These are phyloP conservation scores for Hepsetus odoe DNA, from an alignment of 2,113 vertebrate genomes.

Conservation along the genomic window DNA sequence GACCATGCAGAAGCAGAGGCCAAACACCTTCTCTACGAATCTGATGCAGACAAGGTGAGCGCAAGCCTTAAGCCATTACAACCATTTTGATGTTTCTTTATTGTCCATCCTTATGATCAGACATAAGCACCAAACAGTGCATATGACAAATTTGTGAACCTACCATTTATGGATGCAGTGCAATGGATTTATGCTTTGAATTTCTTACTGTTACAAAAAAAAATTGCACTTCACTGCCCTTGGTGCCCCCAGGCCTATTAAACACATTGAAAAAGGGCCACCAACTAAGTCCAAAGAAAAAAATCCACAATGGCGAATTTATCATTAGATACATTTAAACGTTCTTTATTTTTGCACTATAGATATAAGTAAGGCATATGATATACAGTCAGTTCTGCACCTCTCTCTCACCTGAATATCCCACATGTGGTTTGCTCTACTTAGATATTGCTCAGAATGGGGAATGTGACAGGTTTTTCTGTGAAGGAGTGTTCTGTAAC, in stretches of 20 bases:
- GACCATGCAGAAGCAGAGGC: slow-evolving; percentile 96
- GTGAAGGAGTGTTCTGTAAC: neutral
- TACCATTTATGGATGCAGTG: neutral
- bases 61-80: too few species aligned
- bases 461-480: neutral
- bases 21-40: slow-evolving; percentile 93
- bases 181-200: neutral
- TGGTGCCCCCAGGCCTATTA: too few species aligned
- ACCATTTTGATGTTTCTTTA: too few species aligned
- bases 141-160: neutral
- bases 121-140: too few species aligned
- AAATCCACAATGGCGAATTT: neutral
- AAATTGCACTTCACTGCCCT: neutral
- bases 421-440: too few species aligned
- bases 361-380: too few species aligned
- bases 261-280: too few species aligned
- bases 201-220: neutral
- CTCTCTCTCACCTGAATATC: neutral
- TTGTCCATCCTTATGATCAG: too few species aligned
- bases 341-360: too few species aligned
- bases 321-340: too few species aligned
- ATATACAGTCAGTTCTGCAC: neutral
- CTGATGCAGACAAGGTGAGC: slow-evolving; percentile 88
- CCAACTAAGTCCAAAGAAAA: neutral
- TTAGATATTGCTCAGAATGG: neutral